phyloP scores from a whole-genome alignment of 2,888 invertebrate genomes.

The Euphydryas editha region DNA sequence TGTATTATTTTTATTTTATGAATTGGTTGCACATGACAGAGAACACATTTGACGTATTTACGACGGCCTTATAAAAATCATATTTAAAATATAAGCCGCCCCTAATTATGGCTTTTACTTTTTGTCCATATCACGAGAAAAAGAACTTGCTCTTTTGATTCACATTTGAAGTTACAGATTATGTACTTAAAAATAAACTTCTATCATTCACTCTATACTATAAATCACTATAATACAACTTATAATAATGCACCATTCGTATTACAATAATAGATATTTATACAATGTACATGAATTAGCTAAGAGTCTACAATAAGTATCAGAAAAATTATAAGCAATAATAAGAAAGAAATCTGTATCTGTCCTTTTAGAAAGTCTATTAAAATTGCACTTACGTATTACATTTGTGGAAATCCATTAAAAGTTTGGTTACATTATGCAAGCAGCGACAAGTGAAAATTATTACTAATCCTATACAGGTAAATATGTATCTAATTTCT shows the following conservation, averaged over 20 bases:
- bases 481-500: too few relatives aligned
- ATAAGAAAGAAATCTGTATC: not conserved
- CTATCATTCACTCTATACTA: conserved; percentile 22
- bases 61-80: not conserved
- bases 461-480: too few relatives aligned
- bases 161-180: conserved; percentile 5
- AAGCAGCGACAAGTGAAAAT: too few relatives aligned
- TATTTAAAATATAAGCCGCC: not conserved
- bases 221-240: conserved; percentile 3
- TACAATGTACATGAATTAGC: not conserved
- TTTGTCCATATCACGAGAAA: not conserved
- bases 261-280: conserved; percentile 10
- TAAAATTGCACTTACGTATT: too few relatives aligned
- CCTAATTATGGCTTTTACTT: not conserved
- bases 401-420: too few relatives aligned
- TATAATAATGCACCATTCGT: conserved; percentile 29
- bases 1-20: not conserved
- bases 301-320: not conserved
- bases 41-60: not conserved
- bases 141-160: not conserved
- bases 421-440: too few relatives aligned
- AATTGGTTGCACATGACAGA: not conserved
- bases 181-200: conserved; percentile 20
- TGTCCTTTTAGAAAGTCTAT: not conserved
- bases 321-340: not conserved